Evolutionary conservation across 1,140 invertebrate species (phyloP), one percentile per base, ranked within the genome.

Genomic region (Luehdorfia chinensis): DNA sequence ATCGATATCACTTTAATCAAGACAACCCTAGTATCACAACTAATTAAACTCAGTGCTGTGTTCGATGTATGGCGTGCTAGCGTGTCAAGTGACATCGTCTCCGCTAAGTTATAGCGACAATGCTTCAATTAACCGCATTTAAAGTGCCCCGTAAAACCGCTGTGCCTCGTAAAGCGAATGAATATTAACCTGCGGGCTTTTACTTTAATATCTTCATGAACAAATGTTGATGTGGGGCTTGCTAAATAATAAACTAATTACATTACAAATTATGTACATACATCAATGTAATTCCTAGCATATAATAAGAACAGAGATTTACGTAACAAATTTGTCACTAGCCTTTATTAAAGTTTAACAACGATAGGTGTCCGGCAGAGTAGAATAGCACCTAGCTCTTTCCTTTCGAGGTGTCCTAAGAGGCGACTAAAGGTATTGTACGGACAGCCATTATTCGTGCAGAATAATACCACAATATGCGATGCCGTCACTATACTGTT

Each of bases 81-180:
- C 57, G 59, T 66, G 67, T 53, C 46, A 54, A 12, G 47, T 58
- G 59, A 58, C 58, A 25, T 55, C 54, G 56, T 43, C 49, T 41
- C 9, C 18, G 43, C 55, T 65, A 66, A 72, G 59, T 72, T 75
- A 75, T 72, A 59, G 71, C 58, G 65, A 73, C 74, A 75, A 69
- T 69, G 69, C 62, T 66, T 67, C 66, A 72, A 66, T 72, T 69
- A 61, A 57, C 59, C 51, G 32, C 49, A 21, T 61, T 62, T 66
- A 55, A 64, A 66, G 50, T 71, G 51, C 52, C 46, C 45, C 47
- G 47, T 59, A 55, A 60, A 55, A 15, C 47, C 23, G 12, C 37
- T 23, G 37, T 7, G 37, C 23, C 37, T 41, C 36, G 36, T 39
- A 28, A 28, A 41, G 13, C 37, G 25, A 41, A 41, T 41, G 23